A percentile compares a stretch with the other conserved stretches of the same genome.
These are phyloP conservation scores for Invenusta paracnida DNA, from an alignment of 2,888 invertebrate species.

Conservation along the genomic window DNA sequence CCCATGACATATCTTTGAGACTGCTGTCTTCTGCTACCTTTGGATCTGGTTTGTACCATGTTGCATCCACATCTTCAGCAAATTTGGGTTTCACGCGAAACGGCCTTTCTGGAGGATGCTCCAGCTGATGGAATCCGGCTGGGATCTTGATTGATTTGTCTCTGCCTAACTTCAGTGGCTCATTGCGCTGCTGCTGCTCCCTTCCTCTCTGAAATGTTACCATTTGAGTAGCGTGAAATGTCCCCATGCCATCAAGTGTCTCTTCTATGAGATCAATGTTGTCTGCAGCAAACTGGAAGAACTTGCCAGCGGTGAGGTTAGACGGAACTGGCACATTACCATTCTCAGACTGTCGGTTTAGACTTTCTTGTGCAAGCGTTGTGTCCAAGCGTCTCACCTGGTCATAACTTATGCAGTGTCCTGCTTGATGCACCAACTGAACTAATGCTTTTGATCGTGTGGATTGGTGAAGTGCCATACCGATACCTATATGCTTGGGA, in stretches of 20 bases:
- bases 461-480: neutral
- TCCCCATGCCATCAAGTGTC: neutral
- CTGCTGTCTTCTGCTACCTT: neutral
- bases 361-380: neutral
- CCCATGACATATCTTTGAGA: neutral
- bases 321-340: neutral
- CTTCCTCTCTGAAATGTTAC: neutral
- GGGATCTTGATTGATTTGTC: neutral
- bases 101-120: neutral
- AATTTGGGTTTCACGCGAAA: neutral
- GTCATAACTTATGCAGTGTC: neutral
- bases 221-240: neutral
- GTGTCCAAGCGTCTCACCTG: neutral
- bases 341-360: neutral
- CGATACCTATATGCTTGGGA: neutral
- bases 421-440: neutral
- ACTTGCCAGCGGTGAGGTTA: neutral
- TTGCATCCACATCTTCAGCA: neutral
- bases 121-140: neutral
- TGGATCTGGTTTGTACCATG: constrained; percentile 20
- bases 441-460: neutral
- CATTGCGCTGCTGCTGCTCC: neutral
- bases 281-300: neutral
- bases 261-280: neutral
- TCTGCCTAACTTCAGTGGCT: neutral